These are phyloP conservation scores for Passer montanus DNA, from an alignment of 2,113 vertebrate genomes.

Conservation along the genomic window DNA sequence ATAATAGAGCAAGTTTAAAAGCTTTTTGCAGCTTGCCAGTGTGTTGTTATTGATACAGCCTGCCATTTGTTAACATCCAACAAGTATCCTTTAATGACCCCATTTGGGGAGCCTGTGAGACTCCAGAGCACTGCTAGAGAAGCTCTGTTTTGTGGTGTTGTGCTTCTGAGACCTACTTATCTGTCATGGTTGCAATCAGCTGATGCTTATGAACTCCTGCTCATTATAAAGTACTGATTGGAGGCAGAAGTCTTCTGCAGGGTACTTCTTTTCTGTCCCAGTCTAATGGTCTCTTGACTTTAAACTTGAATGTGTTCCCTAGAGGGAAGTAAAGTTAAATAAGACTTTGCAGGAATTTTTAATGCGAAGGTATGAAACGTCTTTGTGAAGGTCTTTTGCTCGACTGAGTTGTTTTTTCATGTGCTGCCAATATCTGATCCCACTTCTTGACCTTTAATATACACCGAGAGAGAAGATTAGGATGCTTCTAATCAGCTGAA, in stretches of 20 bases:
- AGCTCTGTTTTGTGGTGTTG: not conserved
- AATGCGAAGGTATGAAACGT: not conserved
- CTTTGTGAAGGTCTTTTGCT: conserved; percentile 41
- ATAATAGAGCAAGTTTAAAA: not conserved
- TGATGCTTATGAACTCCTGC: not conserved
- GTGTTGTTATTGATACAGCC: not conserved
- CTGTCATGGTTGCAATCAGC: not conserved
- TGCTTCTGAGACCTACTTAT: not conserved
- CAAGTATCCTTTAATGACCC: conserved; percentile 6
- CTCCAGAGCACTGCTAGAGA: not conserved
- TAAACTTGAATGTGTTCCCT: not conserved
- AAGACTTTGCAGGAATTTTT: conserved; percentile 13
- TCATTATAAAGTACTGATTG: not conserved
- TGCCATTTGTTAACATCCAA: not conserved
- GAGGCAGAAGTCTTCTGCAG: not conserved
- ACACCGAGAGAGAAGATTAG: conserved; percentile 27
- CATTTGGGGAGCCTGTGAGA: not conserved
- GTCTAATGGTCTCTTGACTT: conserved; percentile 9
- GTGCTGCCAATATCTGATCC: conserved; percentile 57
- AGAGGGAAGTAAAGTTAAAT: not conserved
- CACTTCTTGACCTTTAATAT: conserved; percentile 55
- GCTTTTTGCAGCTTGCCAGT: conserved; percentile 3
- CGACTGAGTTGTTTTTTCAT: conserved; percentile 23
- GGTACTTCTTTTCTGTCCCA: not conserved
- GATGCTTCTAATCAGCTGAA: conserved; percentile 57